Conservation (phyloP, 2,888 invertebrate species). For the Hedya salicella region DNA sequence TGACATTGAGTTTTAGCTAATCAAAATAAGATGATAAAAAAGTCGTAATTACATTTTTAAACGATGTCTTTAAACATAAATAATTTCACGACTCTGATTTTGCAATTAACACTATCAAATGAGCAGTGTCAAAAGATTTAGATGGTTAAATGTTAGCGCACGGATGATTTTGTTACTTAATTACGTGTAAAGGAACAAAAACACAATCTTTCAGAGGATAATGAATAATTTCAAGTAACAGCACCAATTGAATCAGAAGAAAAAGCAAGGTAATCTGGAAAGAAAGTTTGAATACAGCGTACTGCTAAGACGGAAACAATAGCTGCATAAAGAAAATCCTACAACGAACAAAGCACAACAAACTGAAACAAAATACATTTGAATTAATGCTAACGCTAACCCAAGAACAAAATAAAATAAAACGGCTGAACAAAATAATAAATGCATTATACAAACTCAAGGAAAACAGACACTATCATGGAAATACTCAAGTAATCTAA, state of each 20-base stretch:
- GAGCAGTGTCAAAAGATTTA: no score
- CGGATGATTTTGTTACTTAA: no score
- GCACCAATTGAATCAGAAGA: no score
- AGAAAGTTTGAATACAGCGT: not conserved
- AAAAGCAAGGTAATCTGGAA: no score
- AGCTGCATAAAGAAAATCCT: not conserved
- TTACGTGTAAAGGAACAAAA: not conserved
- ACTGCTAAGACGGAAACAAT: not conserved
- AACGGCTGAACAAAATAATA: constrained; percentile 1
- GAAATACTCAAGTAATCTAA: not conserved
- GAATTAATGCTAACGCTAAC: constrained; percentile 14
- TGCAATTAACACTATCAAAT: no score
- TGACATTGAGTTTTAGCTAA: constrained; percentile 26
- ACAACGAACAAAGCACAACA: not conserved
- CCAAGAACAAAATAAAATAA: constrained; percentile 9
- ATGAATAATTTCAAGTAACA: not conserved
- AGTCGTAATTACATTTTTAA: not conserved
- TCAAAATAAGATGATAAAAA: not conserved
- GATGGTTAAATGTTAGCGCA: no score
- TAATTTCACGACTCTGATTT: not conserved
- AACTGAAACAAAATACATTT: constrained; percentile 1
- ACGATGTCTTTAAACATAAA: not conserved
- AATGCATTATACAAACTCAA: constrained; percentile 16
- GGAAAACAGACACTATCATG: not conserved
- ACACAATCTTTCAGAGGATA: not conserved